Percentiles rank a stretch among this genome's conserved stretches.
Conservation (phyloP, 53 echinoderm and acorn worm species). For the Holothuria leucospilota region DNA sequence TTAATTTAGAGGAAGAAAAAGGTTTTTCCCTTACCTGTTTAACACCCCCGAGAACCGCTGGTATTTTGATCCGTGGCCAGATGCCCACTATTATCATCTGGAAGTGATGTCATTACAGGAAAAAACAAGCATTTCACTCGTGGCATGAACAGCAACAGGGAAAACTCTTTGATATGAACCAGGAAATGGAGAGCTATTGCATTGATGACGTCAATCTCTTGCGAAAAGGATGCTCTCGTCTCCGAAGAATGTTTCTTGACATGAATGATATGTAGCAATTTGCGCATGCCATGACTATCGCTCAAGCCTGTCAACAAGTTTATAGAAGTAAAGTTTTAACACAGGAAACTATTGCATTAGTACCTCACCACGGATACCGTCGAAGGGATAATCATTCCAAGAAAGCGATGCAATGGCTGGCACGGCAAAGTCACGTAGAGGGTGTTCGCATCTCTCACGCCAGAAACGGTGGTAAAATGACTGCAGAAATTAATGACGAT, state of each 20-base stretch:
- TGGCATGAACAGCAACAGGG: conserved; percentile 2
- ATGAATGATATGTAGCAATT: background rate
- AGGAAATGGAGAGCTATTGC: background rate
- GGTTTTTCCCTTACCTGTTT: conserved; percentile 45
- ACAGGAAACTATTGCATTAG: too few species aligned
- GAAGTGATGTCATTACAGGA: background rate
- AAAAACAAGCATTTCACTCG: background rate
- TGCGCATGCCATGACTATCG: conserved; percentile 14
- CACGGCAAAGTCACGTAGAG: background rate
- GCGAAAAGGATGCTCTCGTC: background rate
- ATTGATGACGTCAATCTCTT: background rate
- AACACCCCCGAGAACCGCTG: conserved; percentile 17
- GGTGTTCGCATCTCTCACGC: conserved; percentile 54
- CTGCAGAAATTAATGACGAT: background rate
- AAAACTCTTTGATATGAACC: background rate
- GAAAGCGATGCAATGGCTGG: conserved; percentile 46
- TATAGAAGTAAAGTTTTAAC: conserved; percentile 60
- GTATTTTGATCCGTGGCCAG: conserved; percentile 22
- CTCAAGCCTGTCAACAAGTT: too few species aligned
- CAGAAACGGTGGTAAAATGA: conserved; percentile 46
- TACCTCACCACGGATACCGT: background rate
- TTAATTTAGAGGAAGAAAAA: conserved; percentile 17
- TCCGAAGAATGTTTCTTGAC: background rate
- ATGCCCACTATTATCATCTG: conserved; percentile 4
- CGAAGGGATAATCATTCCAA: conserved; percentile 22